Evolutionary conservation across 2,888 invertebrate genomes (phyloP), one percentile per base, ranked within the genome.

Genomic region (Melipona beecheii): DNA sequence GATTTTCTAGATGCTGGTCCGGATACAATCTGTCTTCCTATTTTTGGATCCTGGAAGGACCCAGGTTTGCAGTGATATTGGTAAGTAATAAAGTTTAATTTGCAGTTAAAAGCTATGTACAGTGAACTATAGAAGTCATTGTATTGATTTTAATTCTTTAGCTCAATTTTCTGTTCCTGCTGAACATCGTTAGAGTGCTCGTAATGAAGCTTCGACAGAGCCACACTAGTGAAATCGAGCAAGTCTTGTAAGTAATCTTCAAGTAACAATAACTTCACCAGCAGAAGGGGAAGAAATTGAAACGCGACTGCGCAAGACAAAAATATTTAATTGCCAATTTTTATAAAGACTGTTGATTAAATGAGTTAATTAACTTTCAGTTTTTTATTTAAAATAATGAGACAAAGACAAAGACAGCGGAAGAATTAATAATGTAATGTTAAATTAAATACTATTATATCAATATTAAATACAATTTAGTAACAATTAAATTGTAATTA

Each of bases 31-130:
- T 98, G 86, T 96, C 97, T 13, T 94, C 95, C 0, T 96, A 97
- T 90, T 98, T 98, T 93, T 99, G 98, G 98, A 97, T 99, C 87
- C 95, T 98, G 49, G 98, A 99, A 94, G 98, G 97, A 36, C 98
- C 98, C 0, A 95, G 99, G 74, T 95, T 97, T 81, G 96, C 96
- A 3, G 96, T 98, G 36, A 97, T 99, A 88, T 92, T 97, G 95
- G 98, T 98, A 95, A 96, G 96, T 13, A 9, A 36, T 6, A 27
- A 50, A 52, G 13, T 27, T 43, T 15, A 13, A 27, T 21, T 58
- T 58, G 24, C 56, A 58, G 5, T 15, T 43, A n/a, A 58, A 5
- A n/a, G 15, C n/a, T 9, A 19, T 19, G 24, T 17, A 3, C 54
- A 19, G 15, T 17, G 52, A 21, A 31, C 9, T 21, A 31, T 31